Base-by-base conservation (phyloP, 2,888 invertebrate genomes). In the Listrodromus nycthemerus region DNA sequence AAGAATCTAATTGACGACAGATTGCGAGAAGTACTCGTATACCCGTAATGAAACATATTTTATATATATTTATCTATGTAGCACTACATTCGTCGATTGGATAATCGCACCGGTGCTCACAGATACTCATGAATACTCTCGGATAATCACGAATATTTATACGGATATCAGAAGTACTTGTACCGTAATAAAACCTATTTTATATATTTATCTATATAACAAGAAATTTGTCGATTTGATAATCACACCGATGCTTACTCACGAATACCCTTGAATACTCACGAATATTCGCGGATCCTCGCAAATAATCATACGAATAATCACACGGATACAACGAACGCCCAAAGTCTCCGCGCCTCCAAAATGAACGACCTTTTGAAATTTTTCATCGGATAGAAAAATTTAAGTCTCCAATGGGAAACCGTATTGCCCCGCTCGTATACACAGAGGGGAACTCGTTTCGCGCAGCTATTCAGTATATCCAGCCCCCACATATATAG, bases 401-500 rank as follows among this genome's bases (percentile, higher is more conserved):
- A 45, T 3, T 1, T 3, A 3, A 0, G 16, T 45, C 41, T 45
- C 4, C 13, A 45, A 45, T 45, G 16, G 16, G 3, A 16, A 16
- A 45, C 41, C 41, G 1, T 45, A 3, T 13, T 45, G 41, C 41
- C 41, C 16, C 16, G 41, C 16, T n/a, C 33, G 5, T 13, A 52
- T 19, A 70, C 37, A 61, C 30, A 30, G 27, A 61, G 30, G 30
- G 6, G 30, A 61, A 27, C 61, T 30, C 27, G 30, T 13, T n/a
- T 61, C 30, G 61, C 41, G 8, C 58, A 41, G 41, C 16, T 52
- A 27, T 33, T 16, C 24, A 2, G 33, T 7, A 41, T 37, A 58
- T n/a, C 41, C 19, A 41, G 41, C 70, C 65, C 21, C 65, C 21
- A 52, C 33, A 58, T 58, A 71, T 58, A 58, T n/a, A 63, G 73